Evolutionary conservation across 2,888 invertebrate genomes (phyloP).

Genomic region (Keiferia lycopersicella): DNA sequence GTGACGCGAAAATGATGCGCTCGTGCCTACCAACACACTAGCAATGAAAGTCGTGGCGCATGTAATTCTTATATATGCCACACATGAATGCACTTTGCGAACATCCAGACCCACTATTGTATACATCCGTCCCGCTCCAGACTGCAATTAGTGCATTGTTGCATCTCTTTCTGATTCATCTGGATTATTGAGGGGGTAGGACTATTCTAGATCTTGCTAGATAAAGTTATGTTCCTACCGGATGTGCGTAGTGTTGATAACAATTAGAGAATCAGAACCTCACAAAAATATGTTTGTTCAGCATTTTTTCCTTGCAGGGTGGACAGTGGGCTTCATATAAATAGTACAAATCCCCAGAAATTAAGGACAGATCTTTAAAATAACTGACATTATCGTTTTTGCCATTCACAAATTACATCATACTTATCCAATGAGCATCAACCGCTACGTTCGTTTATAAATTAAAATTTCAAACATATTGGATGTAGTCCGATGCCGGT

Average conservation of each 20-base stretch:
- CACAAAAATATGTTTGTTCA: too few species aligned
- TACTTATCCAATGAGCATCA: too few species aligned
- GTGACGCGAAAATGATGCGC: slow-evolving; percentile 51
- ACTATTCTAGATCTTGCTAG: slow-evolving; percentile 34
- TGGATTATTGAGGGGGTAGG: slow-evolving; percentile 30
- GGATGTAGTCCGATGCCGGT: too few species aligned
- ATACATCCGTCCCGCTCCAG: slow-evolving; percentile 36
- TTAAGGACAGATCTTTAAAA: too few species aligned
- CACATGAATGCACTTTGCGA: slow-evolving; percentile 47
- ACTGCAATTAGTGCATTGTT: slow-evolving; percentile 22
- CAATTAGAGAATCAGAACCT: not conserved
- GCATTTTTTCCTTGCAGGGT: too few species aligned
- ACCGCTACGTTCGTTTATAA: too few species aligned
- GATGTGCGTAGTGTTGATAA: not conserved
- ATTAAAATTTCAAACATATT: too few species aligned
- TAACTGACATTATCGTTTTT: too few species aligned
- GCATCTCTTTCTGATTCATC: slow-evolving; percentile 35
- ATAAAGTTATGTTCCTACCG: slow-evolving; percentile 14
- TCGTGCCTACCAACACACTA: slow-evolving; percentile 49
- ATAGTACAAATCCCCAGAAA: too few species aligned
- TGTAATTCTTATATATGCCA: slow-evolving; percentile 73
- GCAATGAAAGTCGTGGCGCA: slow-evolving; percentile 66
- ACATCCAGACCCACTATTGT: slow-evolving; percentile 43
- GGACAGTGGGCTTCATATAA: too few species aligned
- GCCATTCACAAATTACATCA: too few species aligned